Percentiles rank a stretch among this genome's conserved stretches.
Conservation (phyloP, 2,888 invertebrate species). For the Andrena fulva region DNA sequence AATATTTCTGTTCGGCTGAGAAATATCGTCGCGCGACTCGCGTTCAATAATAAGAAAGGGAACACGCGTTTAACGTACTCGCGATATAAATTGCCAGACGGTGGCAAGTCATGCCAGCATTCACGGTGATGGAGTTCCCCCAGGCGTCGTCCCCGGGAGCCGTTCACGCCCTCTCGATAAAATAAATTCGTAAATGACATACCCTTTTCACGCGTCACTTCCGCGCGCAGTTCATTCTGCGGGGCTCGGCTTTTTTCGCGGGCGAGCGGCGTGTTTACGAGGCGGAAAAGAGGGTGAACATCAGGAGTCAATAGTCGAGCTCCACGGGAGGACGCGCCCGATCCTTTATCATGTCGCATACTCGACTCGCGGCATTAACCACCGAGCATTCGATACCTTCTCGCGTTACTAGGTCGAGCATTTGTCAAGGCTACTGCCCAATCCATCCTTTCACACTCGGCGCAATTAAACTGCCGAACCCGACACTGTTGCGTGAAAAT, state of each 20-base stretch:
- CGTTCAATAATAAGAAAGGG: neutral
- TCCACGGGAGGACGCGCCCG: slow-evolving; percentile 28
- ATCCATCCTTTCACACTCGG: neutral
- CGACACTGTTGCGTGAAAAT: neutral
- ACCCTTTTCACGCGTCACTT: slow-evolving; percentile 70
- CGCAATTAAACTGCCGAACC: no score
- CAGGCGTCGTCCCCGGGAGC: slow-evolving; percentile 27
- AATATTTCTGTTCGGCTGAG: neutral
- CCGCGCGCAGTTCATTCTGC: slow-evolving; percentile 49
- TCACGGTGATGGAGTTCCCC: slow-evolving; percentile 36
- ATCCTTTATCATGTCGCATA: slow-evolving; percentile 46
- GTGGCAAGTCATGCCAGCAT: slow-evolving; percentile 33
- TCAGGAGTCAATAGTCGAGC: slow-evolving; percentile 50
- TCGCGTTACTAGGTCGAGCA: slow-evolving; percentile 1
- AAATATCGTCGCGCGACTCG: neutral
- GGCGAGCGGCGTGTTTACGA: slow-evolving; percentile 63
- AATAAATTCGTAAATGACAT: slow-evolving; percentile 69
- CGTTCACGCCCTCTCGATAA: slow-evolving; percentile 51
- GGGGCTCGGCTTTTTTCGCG: slow-evolving; percentile 28
- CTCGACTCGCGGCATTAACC: slow-evolving; percentile 45
- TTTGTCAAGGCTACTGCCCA: neutral
- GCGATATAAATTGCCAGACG: slow-evolving; percentile 39
- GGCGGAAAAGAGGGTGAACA: slow-evolving; percentile 66
- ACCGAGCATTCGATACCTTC: slow-evolving; percentile 24
- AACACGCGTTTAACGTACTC: slow-evolving; percentile 26